phyloP scores from a whole-genome alignment of 2,113 vertebrate species.

The Rhizomys pruinosus region DNA sequence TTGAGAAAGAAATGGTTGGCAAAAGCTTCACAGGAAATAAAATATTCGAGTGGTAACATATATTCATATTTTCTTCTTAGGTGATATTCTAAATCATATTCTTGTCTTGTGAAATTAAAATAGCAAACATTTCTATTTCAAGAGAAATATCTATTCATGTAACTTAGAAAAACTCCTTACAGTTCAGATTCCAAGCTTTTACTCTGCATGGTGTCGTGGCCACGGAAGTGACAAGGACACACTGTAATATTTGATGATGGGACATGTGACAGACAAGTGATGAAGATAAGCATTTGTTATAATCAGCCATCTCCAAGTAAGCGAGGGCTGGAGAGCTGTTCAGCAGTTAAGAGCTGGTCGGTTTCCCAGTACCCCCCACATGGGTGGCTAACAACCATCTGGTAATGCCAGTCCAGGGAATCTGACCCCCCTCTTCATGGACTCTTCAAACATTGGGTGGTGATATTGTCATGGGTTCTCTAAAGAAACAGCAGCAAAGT shows the following conservation, averaged over 20 bases:
- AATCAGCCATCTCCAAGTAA: not conserved
- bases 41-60: not conserved
- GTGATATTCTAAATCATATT: conserved; percentile 12
- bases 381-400: no score
- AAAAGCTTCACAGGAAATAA: conserved; percentile 19
- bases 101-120: not conserved
- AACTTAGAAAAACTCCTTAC: not conserved
- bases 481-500: no score
- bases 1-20: not conserved
- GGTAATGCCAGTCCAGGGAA: no score
- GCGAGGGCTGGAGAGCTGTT: no score
- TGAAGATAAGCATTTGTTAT: not conserved
- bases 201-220: not conserved
- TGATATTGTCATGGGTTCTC: no score
- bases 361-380: no score
- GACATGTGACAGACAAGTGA: not conserved
- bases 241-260: not conserved
- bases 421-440: no score
- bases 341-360: no score
- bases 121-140: not conserved
- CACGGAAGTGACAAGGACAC: not conserved
- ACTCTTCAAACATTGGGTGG: no score
- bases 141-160: not conserved
- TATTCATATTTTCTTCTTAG: not conserved
- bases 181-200: not conserved